Percentiles rank a stretch among this genome's conserved stretches.
phyloP scores from a whole-genome alignment of 2,113 vertebrate species.

The Mystacornis crossleyi region DNA sequence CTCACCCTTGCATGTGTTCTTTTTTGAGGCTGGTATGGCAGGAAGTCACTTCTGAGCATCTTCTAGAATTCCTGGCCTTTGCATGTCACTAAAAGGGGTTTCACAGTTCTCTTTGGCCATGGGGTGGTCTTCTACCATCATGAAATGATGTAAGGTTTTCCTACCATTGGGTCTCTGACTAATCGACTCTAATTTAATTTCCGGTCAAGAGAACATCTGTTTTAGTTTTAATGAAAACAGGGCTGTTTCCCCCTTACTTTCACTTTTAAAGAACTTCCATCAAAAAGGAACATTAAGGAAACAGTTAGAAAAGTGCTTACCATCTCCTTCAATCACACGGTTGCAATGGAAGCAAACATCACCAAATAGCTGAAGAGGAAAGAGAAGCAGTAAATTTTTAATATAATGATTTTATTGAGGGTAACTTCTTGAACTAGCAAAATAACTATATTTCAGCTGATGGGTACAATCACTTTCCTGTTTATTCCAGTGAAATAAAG shows the following conservation, averaged over 20 bases:
- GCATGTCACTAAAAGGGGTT: not conserved
- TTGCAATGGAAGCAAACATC: slow-evolving; percentile 99
- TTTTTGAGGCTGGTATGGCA: not conserved
- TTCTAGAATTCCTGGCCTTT: not conserved
- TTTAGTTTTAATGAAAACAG: not conserved
- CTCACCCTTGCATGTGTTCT: not conserved
- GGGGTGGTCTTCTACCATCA: not conserved
- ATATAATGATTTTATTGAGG: not conserved
- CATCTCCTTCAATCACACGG: slow-evolving; percentile 96
- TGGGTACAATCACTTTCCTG: not conserved
- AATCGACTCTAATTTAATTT: not conserved
- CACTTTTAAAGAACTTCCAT: not conserved
- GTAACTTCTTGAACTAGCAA: not conserved
- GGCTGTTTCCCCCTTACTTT: not conserved
- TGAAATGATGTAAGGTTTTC: not conserved
- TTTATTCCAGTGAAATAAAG: not conserved
- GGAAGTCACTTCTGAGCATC: not conserved
- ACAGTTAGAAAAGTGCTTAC: slow-evolving; percentile 73
- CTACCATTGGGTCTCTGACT: not conserved
- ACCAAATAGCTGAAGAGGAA: slow-evolving; percentile 87
- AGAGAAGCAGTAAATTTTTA: not conserved
- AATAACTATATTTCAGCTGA: not conserved
- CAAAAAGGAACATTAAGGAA: not conserved
- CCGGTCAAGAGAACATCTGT: not conserved
- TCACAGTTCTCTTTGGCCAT: not conserved